These are phyloP conservation scores for Siniperca obscura DNA, from an alignment of 2,797 vertebrate species.

Conservation along the genomic window DNA sequence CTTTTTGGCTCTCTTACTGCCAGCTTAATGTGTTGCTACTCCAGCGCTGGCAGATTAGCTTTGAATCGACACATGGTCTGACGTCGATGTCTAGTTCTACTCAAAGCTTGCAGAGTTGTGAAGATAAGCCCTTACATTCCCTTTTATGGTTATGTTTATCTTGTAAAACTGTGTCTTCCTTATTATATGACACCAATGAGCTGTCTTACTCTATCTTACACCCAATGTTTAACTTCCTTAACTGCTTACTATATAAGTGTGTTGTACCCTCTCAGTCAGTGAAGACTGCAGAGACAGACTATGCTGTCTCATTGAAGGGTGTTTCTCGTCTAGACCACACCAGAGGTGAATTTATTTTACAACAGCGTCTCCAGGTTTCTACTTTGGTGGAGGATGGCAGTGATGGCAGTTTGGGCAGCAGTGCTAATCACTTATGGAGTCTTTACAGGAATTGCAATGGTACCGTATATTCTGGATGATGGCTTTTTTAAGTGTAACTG, in stretches of 20 bases:
- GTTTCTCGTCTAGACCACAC: no score
- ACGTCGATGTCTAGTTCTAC: background rate
- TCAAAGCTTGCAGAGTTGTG: background rate
- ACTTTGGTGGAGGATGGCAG: background rate
- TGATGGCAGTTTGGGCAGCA: background rate
- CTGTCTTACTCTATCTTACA: background rate
- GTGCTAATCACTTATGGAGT: background rate
- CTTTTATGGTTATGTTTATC: background rate
- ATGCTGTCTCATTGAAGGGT: background rate
- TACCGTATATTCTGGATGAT: background rate
- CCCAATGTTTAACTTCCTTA: background rate
- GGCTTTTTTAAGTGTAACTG: background rate
- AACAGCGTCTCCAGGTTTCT: background rate
- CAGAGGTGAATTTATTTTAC: background rate
- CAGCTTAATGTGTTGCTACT: background rate
- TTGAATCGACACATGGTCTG: background rate
- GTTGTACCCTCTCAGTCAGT: background rate
- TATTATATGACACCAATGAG: background rate
- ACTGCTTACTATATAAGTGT: background rate
- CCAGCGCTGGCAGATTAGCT: background rate
- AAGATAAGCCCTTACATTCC: background rate
- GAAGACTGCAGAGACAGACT: constrained; percentile 1
- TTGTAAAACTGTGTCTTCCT: background rate
- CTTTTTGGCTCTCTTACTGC: background rate
- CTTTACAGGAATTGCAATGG: background rate